Conservation (phyloP, 2,797 vertebrate genomes). For the Pelochelys cantorii region DNA sequence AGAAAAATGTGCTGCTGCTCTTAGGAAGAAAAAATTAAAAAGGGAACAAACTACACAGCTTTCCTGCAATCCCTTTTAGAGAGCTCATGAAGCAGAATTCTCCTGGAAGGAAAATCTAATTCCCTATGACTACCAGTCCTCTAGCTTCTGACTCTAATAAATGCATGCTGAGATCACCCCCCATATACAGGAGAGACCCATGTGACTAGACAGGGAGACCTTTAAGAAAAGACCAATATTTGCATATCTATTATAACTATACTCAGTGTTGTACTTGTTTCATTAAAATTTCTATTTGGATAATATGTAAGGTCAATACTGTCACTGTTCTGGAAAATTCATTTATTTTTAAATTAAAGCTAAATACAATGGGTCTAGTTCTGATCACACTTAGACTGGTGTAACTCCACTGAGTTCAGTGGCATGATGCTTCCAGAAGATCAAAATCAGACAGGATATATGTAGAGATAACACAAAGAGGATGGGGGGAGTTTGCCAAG, state of each 20-base stretch:
- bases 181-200: slow-evolving; percentile 72
- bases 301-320: slow-evolving; percentile 88
- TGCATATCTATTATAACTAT: slow-evolving; percentile 86
- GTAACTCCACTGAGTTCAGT: slow-evolving; percentile 23
- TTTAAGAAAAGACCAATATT: slow-evolving; percentile 89
- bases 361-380: slow-evolving; percentile 71
- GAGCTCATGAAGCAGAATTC: slow-evolving; percentile 7
- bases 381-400: slow-evolving; percentile 57
- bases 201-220: slow-evolving; percentile 83
- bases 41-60: slow-evolving; percentile 49
- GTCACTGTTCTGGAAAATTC: slow-evolving; percentile 85
- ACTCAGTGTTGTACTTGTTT: slow-evolving; percentile 85
- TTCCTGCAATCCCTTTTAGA: slow-evolving; percentile 46
- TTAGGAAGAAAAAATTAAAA: slow-evolving; percentile 26
- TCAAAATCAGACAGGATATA: slow-evolving; percentile 3
- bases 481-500: slow-evolving; percentile 12
- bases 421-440: neutral
- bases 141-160: slow-evolving; percentile 66
- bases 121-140: slow-evolving; percentile 55
- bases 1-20: slow-evolving; percentile 26
- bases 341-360: slow-evolving; percentile 84
- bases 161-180: slow-evolving; percentile 63
- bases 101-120: slow-evolving; percentile 60
- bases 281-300: slow-evolving; percentile 87
- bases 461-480: slow-evolving; percentile 15